These are phyloP conservation scores for Ariopsis seemanni DNA, from an alignment of 2,113 vertebrate species.

Conservation along the genomic window DNA sequence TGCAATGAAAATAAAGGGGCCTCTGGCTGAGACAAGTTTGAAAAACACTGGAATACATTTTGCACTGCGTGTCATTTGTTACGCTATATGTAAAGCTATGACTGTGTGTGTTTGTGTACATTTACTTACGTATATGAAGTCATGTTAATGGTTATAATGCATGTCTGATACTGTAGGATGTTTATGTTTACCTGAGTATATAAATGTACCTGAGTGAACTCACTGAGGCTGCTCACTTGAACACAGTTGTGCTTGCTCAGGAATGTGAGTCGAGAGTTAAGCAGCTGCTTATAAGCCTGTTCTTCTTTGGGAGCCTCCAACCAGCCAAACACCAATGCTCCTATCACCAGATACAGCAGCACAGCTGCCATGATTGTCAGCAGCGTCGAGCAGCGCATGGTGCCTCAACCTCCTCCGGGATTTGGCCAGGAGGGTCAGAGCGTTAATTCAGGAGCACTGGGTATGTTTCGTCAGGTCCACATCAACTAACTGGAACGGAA, in stretches of 20 bases:
- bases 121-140: background rate
- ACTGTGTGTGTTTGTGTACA: background rate
- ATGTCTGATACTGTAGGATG: conserved; percentile 3
- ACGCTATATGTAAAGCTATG: background rate
- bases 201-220: conserved; percentile 76
- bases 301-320: conserved; percentile 79
- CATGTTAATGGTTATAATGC: background rate
- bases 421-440: background rate
- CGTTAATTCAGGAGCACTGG: conserved; percentile 18
- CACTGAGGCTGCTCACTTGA: conserved; percentile 63
- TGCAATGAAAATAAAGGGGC: background rate
- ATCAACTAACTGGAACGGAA: conserved; percentile 28
- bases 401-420: conserved; percentile 50
- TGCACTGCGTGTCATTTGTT: background rate
- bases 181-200: conserved; percentile 7
- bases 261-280: conserved; percentile 65
- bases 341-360: conserved; percentile 82
- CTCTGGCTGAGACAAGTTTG: background rate
- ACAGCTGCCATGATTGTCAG: conserved; percentile 79
- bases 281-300: conserved; percentile 66
- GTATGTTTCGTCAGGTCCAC: conserved; percentile 29
- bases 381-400: conserved; percentile 83
- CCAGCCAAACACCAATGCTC: conserved; percentile 82
- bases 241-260: conserved; percentile 77
- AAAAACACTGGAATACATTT: background rate